Conservation (phyloP, 2,113 vertebrate species). For the Ornithorhynchus anatinus region DNA sequence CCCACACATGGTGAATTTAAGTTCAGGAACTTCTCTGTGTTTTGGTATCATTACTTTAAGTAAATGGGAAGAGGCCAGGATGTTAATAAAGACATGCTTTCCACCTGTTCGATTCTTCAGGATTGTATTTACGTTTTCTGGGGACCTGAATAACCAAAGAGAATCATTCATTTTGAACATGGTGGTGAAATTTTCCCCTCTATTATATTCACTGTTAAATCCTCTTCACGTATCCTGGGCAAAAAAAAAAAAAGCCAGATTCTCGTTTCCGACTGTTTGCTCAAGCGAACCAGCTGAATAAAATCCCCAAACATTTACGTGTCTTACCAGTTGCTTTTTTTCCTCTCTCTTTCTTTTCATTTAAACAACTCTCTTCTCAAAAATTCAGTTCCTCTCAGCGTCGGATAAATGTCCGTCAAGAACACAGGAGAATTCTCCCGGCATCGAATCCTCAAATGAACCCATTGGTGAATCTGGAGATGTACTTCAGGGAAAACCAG, state of each 20-base stretch:
- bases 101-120: neutral
- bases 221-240: too few species aligned
- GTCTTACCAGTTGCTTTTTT: neutral
- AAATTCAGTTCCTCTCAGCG: conserved; percentile 28
- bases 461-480: neutral
- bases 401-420: neutral
- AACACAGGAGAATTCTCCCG: neutral
- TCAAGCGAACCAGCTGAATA: neutral
- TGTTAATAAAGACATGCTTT: conserved; percentile 1
- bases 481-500: conserved; percentile 3
- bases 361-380: conserved; percentile 13
- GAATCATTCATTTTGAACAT: too few species aligned
- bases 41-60: neutral
- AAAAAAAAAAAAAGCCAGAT: too few species aligned
- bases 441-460: conserved; percentile 12
- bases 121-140: neutral
- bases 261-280: neutral
- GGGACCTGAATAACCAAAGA: neutral
- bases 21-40: neutral
- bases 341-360: neutral
- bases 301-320: neutral
- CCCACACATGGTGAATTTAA: neutral
- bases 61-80: neutral
- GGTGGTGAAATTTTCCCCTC: neutral
- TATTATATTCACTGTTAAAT: neutral